Evolutionary conservation across 2,113 vertebrate species (phyloP).

Genomic region (Anoplopoma fimbria): DNA sequence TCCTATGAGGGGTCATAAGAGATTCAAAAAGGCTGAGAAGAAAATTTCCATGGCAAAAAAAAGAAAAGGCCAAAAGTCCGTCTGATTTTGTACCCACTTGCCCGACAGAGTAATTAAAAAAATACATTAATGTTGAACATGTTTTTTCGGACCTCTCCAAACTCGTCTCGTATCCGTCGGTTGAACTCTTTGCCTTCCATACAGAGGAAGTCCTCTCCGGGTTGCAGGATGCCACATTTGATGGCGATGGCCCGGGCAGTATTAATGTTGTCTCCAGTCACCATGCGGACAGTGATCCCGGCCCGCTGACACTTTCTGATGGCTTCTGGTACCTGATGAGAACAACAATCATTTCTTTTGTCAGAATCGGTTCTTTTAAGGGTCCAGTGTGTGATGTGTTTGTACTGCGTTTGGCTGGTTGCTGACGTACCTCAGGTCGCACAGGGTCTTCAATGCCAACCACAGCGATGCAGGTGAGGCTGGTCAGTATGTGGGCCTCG

Average conservation of each 20-base stretch:
- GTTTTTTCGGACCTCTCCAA: constrained; percentile 88
- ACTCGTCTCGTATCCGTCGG: constrained; percentile 93
- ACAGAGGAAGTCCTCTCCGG: constrained; percentile 97
- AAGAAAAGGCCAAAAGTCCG: background rate
- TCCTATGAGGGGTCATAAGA: background rate
- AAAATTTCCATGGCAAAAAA: background rate
- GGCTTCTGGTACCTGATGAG: constrained; percentile 92
- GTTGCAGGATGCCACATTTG: constrained; percentile 95
- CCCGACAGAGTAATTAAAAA: no score
- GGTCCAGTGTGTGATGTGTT: background rate
- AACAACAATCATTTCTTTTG: background rate
- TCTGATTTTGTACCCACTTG: no score
- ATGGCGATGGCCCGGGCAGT: constrained; percentile 95
- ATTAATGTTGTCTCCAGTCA: constrained; percentile 98
- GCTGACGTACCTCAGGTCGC: constrained; percentile 89
- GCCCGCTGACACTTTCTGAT: constrained; percentile 96
- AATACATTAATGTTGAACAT: no score
- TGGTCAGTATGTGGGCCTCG: constrained; percentile 91
- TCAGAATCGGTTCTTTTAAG: background rate
- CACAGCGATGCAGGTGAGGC: constrained; percentile 93
- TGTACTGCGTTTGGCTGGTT: background rate
- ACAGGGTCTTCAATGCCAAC: constrained; percentile 99
- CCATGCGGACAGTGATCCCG: constrained; percentile 99
- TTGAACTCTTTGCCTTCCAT: constrained; percentile 99
- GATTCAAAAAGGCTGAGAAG: background rate